These are phyloP conservation scores for Tiliacea citrago DNA, from an alignment of 2,888 invertebrate species.

Conservation along the genomic window DNA sequence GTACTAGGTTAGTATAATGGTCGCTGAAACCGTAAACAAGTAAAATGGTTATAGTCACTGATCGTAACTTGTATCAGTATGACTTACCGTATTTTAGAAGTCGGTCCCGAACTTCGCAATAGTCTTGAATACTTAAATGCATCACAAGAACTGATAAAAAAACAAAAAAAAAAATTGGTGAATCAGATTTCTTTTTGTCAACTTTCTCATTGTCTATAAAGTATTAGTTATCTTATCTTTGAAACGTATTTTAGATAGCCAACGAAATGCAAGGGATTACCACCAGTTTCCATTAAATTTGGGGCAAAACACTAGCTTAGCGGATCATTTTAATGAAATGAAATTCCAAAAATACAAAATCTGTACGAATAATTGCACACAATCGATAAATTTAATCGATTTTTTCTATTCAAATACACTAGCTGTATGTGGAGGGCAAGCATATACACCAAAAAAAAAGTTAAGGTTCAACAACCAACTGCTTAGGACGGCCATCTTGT, in stretches of 20 bases:
- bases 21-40: slow-evolving; percentile 25
- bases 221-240: not conserved
- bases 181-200: not conserved
- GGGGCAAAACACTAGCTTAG: not conserved
- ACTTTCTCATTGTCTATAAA: not conserved
- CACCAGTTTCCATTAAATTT: not conserved
- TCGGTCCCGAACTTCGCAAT: no score
- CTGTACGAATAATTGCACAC: not conserved
- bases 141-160: not conserved
- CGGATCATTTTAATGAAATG: not conserved
- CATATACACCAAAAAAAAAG: slow-evolving; percentile 45
- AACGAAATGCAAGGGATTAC: no score
- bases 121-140: not conserved
- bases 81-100: slow-evolving; percentile 9
- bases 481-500: slow-evolving; percentile 37
- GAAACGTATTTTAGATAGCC: no score
- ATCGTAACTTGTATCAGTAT: slow-evolving; percentile 24
- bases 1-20: slow-evolving; percentile 33
- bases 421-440: slow-evolving; percentile 39
- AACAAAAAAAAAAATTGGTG: not conserved
- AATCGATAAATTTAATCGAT: slow-evolving; percentile 31
- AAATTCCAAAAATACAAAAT: not conserved
- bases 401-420: slow-evolving; percentile 45
- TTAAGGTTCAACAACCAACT: slow-evolving; percentile 44
- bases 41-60: slow-evolving; percentile 22